Conservation (phyloP, 2,888 invertebrate species). For the Adelphocoris suturalis region DNA sequence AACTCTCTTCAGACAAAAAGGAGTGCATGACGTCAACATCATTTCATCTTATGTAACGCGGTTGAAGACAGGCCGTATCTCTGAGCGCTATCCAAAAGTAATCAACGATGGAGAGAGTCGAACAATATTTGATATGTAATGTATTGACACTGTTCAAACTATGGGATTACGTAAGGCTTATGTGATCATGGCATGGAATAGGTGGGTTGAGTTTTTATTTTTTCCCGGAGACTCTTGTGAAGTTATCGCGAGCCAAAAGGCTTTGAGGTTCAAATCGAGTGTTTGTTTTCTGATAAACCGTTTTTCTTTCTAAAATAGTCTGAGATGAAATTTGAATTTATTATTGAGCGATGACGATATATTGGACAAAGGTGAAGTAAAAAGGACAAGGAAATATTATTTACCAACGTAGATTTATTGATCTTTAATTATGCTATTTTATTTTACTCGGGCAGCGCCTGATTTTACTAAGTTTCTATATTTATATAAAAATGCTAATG, state of each 20-base stretch:
- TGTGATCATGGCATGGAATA: background rate
- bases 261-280: slow-evolving; percentile 10
- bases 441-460: too few relatives aligned
- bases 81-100: slow-evolving; percentile 37
- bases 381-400: too few relatives aligned
- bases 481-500: too few relatives aligned
- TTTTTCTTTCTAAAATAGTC: background rate
- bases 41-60: background rate
- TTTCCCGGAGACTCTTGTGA: slow-evolving; percentile 1
- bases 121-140: slow-evolving; percentile 39
- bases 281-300: background rate
- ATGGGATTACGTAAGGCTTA: slow-evolving; percentile 31
- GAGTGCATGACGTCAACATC: slow-evolving; percentile 11
- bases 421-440: too few relatives aligned
- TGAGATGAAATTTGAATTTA: background rate
- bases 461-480: too few relatives aligned
- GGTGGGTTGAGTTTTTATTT: background rate
- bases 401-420: too few relatives aligned
- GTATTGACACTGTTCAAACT: slow-evolving; percentile 28
- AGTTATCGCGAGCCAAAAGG: slow-evolving; percentile 10
- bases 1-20: slow-evolving; percentile 20
- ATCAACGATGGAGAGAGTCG: slow-evolving; percentile 36
- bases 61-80: slow-evolving; percentile 19
- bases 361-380: too few relatives aligned
- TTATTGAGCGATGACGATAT: too few relatives aligned